A percentile compares a stretch with the other conserved stretches of the same genome.
These are phyloP conservation scores for Aphidoletes aphidimyza DNA, from an alignment of 2,888 invertebrate genomes.

Conservation along the genomic window DNA sequence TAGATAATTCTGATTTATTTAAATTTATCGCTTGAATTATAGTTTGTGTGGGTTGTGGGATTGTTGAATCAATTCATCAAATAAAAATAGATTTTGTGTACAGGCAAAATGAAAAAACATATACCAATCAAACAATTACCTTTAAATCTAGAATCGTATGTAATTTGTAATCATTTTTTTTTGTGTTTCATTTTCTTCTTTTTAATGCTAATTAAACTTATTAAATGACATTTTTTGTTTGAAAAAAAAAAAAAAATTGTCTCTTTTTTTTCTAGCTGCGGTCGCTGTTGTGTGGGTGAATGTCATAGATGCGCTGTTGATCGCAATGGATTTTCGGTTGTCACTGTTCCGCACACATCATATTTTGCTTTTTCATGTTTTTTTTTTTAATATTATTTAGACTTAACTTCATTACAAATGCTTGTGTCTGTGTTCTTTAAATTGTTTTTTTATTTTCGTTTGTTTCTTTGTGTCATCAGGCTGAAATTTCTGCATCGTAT, in stretches of 20 bases:
- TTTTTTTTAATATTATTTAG: not conserved
- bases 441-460: not conserved
- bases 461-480: no score
- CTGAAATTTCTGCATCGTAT: not conserved
- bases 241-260: no score
- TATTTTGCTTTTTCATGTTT: not conserved
- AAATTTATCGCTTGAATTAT: constrained; percentile 20
- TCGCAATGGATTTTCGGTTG: not conserved
- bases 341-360: not conserved
- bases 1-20: constrained; percentile 47
- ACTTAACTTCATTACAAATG: not conserved
- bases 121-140: constrained; percentile 19
- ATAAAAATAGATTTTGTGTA: not conserved
- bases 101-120: not conserved
- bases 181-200: no score
- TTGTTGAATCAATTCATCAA: not conserved
- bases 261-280: no score
- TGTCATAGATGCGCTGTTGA: no score
- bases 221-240: not conserved
- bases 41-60: not conserved
- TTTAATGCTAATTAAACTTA: constrained; percentile 24
- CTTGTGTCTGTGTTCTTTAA: not conserved
- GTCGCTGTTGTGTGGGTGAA: not conserved
- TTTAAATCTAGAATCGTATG: constrained; percentile 14
- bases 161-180: no score